Base-by-base conservation (phyloP, 2,888 invertebrate genomes). In the Ophraella communa region DNA sequence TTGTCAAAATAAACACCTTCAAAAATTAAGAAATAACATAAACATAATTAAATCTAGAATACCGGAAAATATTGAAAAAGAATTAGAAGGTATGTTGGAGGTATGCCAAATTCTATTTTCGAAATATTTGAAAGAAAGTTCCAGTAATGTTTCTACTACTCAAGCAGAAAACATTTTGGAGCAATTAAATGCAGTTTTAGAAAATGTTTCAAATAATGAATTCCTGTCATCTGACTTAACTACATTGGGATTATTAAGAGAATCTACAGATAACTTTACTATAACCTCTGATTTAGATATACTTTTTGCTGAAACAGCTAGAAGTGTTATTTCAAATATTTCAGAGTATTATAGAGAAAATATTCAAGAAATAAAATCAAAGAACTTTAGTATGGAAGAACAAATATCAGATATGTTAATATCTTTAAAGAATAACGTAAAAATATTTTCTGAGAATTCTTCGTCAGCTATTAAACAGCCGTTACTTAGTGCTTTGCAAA, bases 111-210 rank as follows among this genome's bases (percentile, higher is more conserved):
- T 64, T 17, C 45, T 64, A 3, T 64, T 60, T 18, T 49, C 55
- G 4, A 42, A 33, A 53, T 33, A 44, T 4, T 17, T 47, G n/a
- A 33, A 56, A 39, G 64, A 61, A 49, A 10, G 23, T n/a, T n/a
- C n/a, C n/a, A n/a, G n/a, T n/a, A n/a, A n/a, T 42, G 17, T 7
- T 10, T 20, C 44, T 30, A 65, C 62, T 18, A 53, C 67, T 21
- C 49, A 49, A n/a, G 52, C 52, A 51, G 62, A 65, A 45, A 54
- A 56, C 24, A 49, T 62, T 18, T 51, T 65, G 53, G 62, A 53
- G 24, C 30, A 57, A 21, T 24, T 62, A 0, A 17, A 30, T 52
- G 4, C 3, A 14, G 33, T 56, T n/a, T 24, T 60, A 18, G 35
- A 47, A 27, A 39, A 60, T 45, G n/a, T 64, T 27, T 33, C 54